Base-by-base conservation (phyloP, 2,888 invertebrate genomes). In the Drosophila buzzatii region DNA sequence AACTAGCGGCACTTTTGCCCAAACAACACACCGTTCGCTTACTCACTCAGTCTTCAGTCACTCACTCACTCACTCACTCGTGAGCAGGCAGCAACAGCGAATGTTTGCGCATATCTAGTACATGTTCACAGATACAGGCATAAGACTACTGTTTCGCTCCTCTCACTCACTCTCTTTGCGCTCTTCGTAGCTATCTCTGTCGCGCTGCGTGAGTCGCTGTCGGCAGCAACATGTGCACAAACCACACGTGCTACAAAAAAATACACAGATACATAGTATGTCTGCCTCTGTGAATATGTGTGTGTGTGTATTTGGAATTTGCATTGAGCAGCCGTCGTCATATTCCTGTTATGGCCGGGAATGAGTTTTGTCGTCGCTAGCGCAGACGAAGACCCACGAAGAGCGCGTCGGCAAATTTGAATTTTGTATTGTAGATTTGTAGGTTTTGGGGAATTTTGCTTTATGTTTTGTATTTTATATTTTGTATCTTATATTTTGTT, bases 241-340 rank as follows among this genome's bases (percentile, higher is more conserved):
- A 89, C 90, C 88, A 85, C 85, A 86, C 85, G 85, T 86, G 85
- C 90, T 86, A 88, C 88, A 89, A 82, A 89, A 85, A 84, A 61
- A 79, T 62, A 70, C 70, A 64, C 69, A 74, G 35, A 72, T 51
- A 72, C 61, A 59, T 45, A 49, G 39, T 56, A 61, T 55, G n/a
- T 42, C 31, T 57, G n/a, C 44, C 16, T 41, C 10, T 52, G 27
- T 42, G 16, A 16, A 16, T 39, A 5, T 37, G 16, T 52, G 16
- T 33, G 37, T 60, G 20, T 45, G 55, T 77, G 81, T 80, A 82
- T 85, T 81, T 82, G 88, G 83, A 88, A 86, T 86, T 86, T 89
- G 90, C 85, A 86, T 90, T 87, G 81, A 79, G 89, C 84, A 73
- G 68, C 23, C 55, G 62, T 57, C 75, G 73, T 70, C 69, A 67